Conservation (phyloP, 2,113 vertebrate genomes). For the Marmota flaviventris region DNA sequence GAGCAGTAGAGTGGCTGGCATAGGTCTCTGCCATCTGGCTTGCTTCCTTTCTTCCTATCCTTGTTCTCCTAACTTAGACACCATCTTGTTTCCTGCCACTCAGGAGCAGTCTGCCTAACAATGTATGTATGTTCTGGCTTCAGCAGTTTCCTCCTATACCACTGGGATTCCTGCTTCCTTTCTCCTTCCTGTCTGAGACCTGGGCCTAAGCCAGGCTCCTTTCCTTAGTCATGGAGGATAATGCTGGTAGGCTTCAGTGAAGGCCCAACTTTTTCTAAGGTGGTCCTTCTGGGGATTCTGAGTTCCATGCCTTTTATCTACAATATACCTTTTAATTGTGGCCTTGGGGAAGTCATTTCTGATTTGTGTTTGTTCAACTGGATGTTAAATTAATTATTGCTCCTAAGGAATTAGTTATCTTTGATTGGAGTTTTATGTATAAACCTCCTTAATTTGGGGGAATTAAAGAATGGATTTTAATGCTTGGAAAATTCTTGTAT, state of each 20-base stretch:
- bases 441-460: not conserved
- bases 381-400: constrained; percentile 36
- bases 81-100: constrained; percentile 31
- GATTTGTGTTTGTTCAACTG: not conserved
- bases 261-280: constrained; percentile 4
- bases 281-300: not conserved
- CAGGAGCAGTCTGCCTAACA: not conserved
- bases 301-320: not conserved
- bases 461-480: not conserved
- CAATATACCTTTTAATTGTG: not conserved
- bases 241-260: not conserved
- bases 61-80: not conserved
- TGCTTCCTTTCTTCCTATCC: constrained; percentile 46
- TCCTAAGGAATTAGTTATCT: constrained; percentile 7
- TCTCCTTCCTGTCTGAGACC: not conserved
- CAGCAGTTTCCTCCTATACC: not conserved
- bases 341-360: not conserved
- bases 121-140: not conserved
- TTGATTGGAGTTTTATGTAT: not conserved
- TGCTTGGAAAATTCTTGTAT: not conserved
- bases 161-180: not conserved
- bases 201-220: not conserved
- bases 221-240: not conserved
- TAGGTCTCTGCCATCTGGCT: constrained; percentile 45
- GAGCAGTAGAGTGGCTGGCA: not conserved